phyloP scores from a whole-genome alignment of 2,797 vertebrate species.

The Siniperca obscura region DNA sequence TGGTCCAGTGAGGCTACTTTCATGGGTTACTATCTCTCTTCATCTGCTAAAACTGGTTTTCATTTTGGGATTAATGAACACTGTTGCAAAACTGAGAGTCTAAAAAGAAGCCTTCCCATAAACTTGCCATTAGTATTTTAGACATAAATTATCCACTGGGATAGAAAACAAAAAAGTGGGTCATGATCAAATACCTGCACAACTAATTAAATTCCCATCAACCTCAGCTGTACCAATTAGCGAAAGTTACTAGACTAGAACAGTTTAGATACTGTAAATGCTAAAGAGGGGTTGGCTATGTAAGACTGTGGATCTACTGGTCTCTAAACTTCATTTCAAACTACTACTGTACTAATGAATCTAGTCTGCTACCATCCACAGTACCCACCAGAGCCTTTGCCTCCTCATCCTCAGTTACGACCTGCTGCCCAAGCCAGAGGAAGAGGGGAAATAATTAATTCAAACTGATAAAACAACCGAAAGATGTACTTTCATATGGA shows the following conservation, averaged over 20 bases:
- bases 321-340: neutral
- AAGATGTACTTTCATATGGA: constrained; percentile 5
- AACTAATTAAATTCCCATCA: neutral
- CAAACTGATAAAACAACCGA: constrained; percentile 6
- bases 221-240: neutral
- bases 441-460: constrained; percentile 36
- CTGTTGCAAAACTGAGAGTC: neutral
- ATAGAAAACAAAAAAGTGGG: neutral
- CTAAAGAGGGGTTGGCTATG: neutral
- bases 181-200: neutral
- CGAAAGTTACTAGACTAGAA: neutral
- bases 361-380: constrained; percentile 18
- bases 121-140: neutral
- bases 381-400: constrained; percentile 65
- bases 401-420: constrained; percentile 56
- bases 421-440: constrained; percentile 56
- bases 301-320: neutral
- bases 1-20: neutral
- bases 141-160: neutral
- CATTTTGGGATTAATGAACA: neutral
- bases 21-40: neutral
- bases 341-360: neutral
- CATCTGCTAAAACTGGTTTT: neutral
- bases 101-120: neutral
- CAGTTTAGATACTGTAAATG: neutral